phyloP scores from a whole-genome alignment of 2,888 invertebrate genomes.

The Spodoptera littoralis region DNA sequence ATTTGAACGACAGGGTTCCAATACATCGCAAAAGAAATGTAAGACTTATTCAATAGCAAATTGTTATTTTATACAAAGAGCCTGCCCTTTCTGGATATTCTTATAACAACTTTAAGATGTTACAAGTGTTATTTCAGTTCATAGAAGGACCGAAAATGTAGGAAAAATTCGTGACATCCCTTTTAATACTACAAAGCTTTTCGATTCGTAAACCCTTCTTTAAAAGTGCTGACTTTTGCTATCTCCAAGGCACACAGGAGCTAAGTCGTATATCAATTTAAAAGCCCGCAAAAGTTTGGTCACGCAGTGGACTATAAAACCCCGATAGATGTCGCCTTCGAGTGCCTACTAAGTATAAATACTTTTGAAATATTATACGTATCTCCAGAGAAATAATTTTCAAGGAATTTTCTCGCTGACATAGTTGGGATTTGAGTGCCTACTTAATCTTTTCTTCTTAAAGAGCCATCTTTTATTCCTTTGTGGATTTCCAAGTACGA shows the following conservation, averaged over 20 bases:
- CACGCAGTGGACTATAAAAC: slow-evolving; percentile 33
- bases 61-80: no score
- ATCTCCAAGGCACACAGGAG: slow-evolving; percentile 21
- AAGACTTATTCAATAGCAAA: no score
- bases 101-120: neutral
- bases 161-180: slow-evolving; percentile 6
- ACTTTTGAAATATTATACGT: slow-evolving; percentile 20
- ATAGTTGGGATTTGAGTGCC: slow-evolving; percentile 13
- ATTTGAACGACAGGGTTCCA: no score
- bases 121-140: neutral
- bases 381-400: slow-evolving; percentile 19
- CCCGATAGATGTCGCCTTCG: slow-evolving; percentile 12
- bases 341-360: slow-evolving; percentile 12
- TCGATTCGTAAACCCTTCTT: slow-evolving; percentile 23
- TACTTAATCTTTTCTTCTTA: slow-evolving; percentile 15
- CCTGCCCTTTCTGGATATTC: no score
- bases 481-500: no score
- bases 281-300: slow-evolving; percentile 19
- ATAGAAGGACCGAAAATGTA: slow-evolving; percentile 13
- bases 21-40: no score
- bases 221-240: slow-evolving; percentile 29
- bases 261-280: slow-evolving; percentile 41
- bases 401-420: slow-evolving; percentile 11
- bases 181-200: slow-evolving; percentile 12
- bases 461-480: neutral